Conservation (phyloP, 2,888 invertebrate genomes). For the Acrocyrtus sp. region DNA sequence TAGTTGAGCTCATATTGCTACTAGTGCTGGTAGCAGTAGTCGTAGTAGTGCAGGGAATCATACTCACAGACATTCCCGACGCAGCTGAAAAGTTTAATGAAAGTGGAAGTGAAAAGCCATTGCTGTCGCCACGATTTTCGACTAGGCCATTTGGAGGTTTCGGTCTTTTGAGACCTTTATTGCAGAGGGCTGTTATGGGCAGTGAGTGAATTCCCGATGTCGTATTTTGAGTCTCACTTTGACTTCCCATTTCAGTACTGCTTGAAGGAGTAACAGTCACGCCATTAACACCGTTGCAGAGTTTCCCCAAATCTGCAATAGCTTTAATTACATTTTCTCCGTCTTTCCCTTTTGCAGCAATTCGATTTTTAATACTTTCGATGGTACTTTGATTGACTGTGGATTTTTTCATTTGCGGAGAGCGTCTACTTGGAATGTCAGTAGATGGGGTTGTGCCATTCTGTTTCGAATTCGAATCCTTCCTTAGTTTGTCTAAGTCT, state of each 20-base stretch:
- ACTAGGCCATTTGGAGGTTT: not conserved
- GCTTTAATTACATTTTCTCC: constrained; percentile 40
- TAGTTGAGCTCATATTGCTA: not conserved
- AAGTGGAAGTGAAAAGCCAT: constrained; percentile 23
- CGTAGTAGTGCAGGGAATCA: constrained; percentile 28
- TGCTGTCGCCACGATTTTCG: too few species aligned
- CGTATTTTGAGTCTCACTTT: not conserved
- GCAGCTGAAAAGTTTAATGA: constrained; percentile 29
- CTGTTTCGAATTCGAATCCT: too few species aligned
- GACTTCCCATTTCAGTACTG: not conserved
- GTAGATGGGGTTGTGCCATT: too few species aligned
- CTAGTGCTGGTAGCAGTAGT: not conserved
- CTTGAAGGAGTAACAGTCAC: not conserved
- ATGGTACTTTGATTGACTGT: too few species aligned
- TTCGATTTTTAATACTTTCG: not conserved
- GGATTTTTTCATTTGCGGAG: too few species aligned
- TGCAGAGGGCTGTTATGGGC: constrained; percentile 5
- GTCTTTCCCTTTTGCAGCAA: not conserved
- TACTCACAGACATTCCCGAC: constrained; percentile 46
- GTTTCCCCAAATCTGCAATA: constrained; percentile 40
- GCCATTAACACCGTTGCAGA: constrained; percentile 1
- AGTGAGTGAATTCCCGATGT: constrained; percentile 12
- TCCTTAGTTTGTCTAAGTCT: too few species aligned
- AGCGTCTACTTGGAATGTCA: too few species aligned
- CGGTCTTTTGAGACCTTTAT: not conserved